Base-by-base conservation (phyloP, 2,888 invertebrate species). In the Acleris cristana region DNA sequence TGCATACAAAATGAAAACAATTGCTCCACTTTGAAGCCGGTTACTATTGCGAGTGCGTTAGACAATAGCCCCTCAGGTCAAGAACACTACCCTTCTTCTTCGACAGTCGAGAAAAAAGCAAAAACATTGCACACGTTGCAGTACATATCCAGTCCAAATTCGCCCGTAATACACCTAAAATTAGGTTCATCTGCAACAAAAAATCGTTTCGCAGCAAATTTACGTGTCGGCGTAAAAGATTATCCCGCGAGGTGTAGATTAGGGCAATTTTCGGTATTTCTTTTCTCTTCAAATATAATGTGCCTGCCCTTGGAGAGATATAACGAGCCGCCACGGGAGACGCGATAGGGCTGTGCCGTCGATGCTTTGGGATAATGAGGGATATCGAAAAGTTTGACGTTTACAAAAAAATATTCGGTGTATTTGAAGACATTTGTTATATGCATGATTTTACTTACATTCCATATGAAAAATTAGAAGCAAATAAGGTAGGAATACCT, bases 251-350 rank as follows among this genome's bases (percentile, higher is more conserved):
- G 65, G 65, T 71, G 70, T 69, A 73, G 69, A 89, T 89, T 88
- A 89, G 80, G 81, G 78, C 79, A 80, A 87, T 89, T 87, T 86
- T 78, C 78, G 81, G 80, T 81, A 85, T 86, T 88, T 86, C 84
- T 86, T 86, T 84, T 82, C 85, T 80, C 72, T 80, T 83, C 79
- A 80, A 83, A 84, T 85, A 87, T 88, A 89, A 88, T 86, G 77
- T 83, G 73, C 79, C 76, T 81, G 87, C 87, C 87, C 68, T 76
- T 73, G 78, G 85, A 73, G 85, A 76, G 70, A 74, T 83, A 84
- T 89, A 89, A 89, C 84, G 87, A 88, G 85, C 75, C 84, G 76
- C 87, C 78, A 69, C 82, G 77, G 83, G 85, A 78, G 80, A 77
- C 74, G 70, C 73, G 72, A 75, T 74, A 72, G 73, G 66, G 64